Percentiles rank a stretch among this genome's conserved stretches.
These are phyloP conservation scores for Leucoptera coffeella DNA, from an alignment of 2,888 invertebrate species.

Conservation along the genomic window DNA sequence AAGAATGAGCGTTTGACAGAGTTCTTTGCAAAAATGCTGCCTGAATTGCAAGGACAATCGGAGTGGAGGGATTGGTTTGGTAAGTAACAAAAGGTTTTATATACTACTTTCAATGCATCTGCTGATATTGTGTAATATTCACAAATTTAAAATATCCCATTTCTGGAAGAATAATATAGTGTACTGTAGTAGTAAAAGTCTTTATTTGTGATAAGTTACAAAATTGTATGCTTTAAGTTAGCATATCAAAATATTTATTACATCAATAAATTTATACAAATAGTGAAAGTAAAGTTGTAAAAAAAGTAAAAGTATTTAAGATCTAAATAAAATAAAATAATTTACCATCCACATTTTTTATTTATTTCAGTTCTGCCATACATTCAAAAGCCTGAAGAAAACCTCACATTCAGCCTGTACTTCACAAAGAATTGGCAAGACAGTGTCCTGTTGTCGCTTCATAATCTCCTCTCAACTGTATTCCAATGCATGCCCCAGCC, in stretches of 20 bases:
- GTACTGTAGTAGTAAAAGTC: too few relatives aligned
- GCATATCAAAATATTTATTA: too few relatives aligned
- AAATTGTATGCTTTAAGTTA: too few relatives aligned
- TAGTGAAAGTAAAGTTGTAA: too few relatives aligned
- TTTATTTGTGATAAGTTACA: too few relatives aligned
- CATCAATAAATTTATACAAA: too few relatives aligned
- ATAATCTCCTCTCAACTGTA: conserved; percentile 88
- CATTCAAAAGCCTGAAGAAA: conserved; percentile 86
- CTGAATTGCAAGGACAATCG: conserved; percentile 78
- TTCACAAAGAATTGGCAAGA: conserved; percentile 96
- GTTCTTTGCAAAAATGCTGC: conserved; percentile 81
- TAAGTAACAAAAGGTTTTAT: conserved; percentile 59
- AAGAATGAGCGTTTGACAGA: conserved; percentile 82
- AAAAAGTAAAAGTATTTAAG: too few relatives aligned
- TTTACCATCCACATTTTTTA: neutral
- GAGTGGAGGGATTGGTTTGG: conserved; percentile 99
- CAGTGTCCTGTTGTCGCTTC: conserved; percentile 79
- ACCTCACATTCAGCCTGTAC: conserved; percentile 77
- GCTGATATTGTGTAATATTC: conserved; percentile 2
- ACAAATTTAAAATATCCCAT: neutral
- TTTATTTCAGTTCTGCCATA: conserved; percentile 77
- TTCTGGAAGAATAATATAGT: too few relatives aligned
- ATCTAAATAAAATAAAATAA: too few relatives aligned
- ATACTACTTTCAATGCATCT: too few relatives aligned
- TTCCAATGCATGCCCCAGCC: conserved; percentile 84